Conservation (phyloP, 2,113 vertebrate species). For the Bothrops jararaca region DNA sequence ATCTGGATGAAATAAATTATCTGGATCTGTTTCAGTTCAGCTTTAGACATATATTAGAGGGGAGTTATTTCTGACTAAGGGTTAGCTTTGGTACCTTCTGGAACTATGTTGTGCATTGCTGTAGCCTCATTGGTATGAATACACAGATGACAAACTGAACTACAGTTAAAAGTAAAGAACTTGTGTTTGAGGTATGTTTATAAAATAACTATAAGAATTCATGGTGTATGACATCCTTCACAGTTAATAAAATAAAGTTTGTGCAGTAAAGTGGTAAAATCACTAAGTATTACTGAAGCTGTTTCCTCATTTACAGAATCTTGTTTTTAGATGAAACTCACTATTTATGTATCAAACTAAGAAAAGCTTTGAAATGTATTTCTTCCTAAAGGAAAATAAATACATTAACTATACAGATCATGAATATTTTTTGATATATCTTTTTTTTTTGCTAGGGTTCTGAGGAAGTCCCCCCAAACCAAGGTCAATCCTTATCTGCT, state of each 20-base stretch:
- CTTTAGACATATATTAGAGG: not conserved
- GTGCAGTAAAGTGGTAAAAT: not conserved
- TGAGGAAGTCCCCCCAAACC: constrained; percentile 77
- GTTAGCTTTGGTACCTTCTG: not conserved
- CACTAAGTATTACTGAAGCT: not conserved
- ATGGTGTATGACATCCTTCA: not conserved
- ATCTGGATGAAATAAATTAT: not conserved
- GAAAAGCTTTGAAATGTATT: not conserved
- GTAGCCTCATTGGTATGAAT: not conserved
- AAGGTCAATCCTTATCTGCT: constrained; percentile 85
- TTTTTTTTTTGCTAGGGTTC: constrained; percentile 72
- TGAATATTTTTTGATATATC: not conserved
- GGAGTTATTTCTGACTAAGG: not conserved
- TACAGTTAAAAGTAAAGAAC: not conserved
- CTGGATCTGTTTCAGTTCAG: not conserved
- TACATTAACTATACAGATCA: not conserved
- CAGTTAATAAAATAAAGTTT: not conserved
- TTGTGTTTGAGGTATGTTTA: not conserved
- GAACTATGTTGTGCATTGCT: not conserved
- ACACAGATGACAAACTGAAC: not conserved
- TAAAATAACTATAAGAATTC: not conserved
- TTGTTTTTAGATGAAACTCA: not conserved
- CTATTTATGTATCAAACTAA: not conserved
- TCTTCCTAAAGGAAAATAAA: not conserved
- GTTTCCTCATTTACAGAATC: not conserved